Percentiles rank a stretch among this genome's conserved stretches.
phyloP scores from a whole-genome alignment of 2,888 invertebrate species.

The Noctua janthina region DNA sequence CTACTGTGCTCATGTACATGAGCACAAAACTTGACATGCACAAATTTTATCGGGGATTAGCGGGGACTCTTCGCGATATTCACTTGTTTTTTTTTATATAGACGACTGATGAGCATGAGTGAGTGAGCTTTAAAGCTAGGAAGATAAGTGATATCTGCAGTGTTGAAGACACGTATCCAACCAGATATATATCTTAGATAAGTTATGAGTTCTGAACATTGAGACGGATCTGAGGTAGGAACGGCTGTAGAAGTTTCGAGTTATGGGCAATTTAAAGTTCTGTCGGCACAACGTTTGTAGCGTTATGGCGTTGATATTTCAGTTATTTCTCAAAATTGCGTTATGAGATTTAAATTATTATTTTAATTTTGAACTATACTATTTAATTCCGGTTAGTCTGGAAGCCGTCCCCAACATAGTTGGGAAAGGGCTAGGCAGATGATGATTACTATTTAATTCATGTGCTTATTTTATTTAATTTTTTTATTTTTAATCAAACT shows the following conservation, averaged over 20 bases:
- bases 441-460: neutral
- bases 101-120: neutral
- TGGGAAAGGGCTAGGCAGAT: too few relatives aligned
- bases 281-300: neutral
- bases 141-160: neutral
- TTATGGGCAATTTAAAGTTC: conserved; percentile 25
- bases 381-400: neutral
- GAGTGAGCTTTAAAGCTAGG: neutral
- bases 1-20: neutral
- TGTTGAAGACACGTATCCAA: conserved; percentile 1
- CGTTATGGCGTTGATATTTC: neutral
- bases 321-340: neutral
- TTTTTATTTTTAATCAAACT: neutral
- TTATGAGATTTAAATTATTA: neutral
- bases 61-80: neutral
- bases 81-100: neutral
- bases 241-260: conserved; percentile 12
- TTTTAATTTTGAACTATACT: neutral
- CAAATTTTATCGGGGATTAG: neutral
- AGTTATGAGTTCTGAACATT: conserved; percentile 40
- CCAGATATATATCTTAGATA: conserved; percentile 28
- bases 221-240: conserved; percentile 16
- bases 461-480: neutral
- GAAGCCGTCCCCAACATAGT: too few relatives aligned
- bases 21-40: neutral